Evolutionary conservation across 2,797 vertebrate genomes (phyloP), one percentile per base, ranked within the genome.

Genomic region (Tiaroga cobitis): DNA sequence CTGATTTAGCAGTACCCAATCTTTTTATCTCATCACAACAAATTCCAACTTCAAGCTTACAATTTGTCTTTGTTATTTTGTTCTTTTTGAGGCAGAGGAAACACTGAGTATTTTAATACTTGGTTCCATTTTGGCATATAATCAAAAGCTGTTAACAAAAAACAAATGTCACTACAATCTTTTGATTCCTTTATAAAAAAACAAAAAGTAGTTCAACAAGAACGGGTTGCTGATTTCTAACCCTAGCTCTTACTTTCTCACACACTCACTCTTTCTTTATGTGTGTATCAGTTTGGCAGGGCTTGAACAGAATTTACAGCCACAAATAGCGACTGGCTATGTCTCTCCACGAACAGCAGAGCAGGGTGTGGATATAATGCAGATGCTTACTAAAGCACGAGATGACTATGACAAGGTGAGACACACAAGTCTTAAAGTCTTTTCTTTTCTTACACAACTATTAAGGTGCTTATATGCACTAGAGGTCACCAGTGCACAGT

Each of bases 361-460:
- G 70, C 96, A 95, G 89, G 93, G 92, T 68, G 97, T 97, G 26
- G 98, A 99, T 91, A 99, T 99, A 89, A 91, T 99, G 85, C 93
- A 95, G 92, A 98, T 99, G 97, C 95, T 99, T 75, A 97, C 94
- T 4, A 87, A 89, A 81, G 88, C 85, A 82, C 43, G 26, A 26
- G 46, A 87, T 32, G 83, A 85, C 32, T 87, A 87, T 75, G 88
- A 89, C 74, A 89, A 89, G 88, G 88, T 87, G 37, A 68, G 24
- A 37, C 51, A 54, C 51, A 54, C 46, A 73, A 18, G 4, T 11
- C 34, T 18, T 37, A 67, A 63, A 67, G 15, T 59, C 19, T 41
- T 61, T 4, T 54, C 29, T 80, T 37, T 5, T 54, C 65, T 69
- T 54, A 5, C 29, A 18, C 21, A 70, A 61, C 59, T 67, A 32